phyloP scores from a whole-genome alignment of 2,888 invertebrate species.

The Leistus spinibarbis region DNA sequence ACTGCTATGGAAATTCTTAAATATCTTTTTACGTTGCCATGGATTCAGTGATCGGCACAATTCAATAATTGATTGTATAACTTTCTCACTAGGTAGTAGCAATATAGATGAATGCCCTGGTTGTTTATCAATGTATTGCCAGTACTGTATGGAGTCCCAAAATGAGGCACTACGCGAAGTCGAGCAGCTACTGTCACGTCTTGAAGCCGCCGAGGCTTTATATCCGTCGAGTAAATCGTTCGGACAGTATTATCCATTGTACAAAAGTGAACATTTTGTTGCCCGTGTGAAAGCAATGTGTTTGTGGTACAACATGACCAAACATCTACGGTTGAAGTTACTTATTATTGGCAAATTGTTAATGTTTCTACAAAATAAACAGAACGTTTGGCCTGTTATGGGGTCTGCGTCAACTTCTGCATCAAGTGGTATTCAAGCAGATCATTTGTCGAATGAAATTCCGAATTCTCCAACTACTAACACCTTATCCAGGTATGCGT shows the following conservation, averaged over 20 bases:
- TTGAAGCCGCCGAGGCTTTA: slow-evolving; percentile 78
- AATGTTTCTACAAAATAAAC: slow-evolving; percentile 54
- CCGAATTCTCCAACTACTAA: background rate
- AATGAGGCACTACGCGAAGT: slow-evolving; percentile 77
- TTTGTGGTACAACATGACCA: slow-evolving; percentile 89
- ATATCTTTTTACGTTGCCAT: background rate
- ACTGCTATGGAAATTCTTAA: too few relatives aligned
- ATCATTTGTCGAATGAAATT: slow-evolving; percentile 13
- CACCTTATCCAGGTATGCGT: slow-evolving; percentile 11
- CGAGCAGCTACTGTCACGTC: slow-evolving; percentile 70
- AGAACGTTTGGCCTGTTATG: slow-evolving; percentile 48
- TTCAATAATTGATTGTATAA: background rate
- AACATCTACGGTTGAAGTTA: slow-evolving; percentile 81
- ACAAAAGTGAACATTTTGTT: slow-evolving; percentile 68
- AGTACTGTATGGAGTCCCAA: slow-evolving; percentile 72
- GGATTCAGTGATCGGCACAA: background rate
- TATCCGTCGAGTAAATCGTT: slow-evolving; percentile 86
- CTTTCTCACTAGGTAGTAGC: background rate
- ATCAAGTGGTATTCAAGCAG: slow-evolving; percentile 31
- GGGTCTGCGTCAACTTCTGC: slow-evolving; percentile 42
- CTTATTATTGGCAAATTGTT: slow-evolving; percentile 74
- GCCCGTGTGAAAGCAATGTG: slow-evolving; percentile 80
- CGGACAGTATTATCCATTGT: slow-evolving; percentile 73
- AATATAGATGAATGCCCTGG: slow-evolving; percentile 60
- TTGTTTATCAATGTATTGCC: slow-evolving; percentile 78